These are phyloP conservation scores for Pyrrhia umbra DNA, from an alignment of 2,888 invertebrate species.

Conservation along the genomic window DNA sequence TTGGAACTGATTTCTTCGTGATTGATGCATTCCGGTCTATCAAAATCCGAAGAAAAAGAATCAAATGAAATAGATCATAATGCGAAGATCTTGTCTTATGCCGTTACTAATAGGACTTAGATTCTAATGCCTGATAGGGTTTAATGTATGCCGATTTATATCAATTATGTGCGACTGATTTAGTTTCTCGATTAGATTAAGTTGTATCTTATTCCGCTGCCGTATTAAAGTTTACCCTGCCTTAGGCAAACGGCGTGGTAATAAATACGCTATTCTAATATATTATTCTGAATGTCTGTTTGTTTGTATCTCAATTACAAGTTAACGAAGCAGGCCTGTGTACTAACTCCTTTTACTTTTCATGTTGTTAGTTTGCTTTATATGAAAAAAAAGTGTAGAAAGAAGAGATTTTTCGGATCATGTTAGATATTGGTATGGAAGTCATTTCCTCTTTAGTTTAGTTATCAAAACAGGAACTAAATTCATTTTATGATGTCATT, in stretches of 20 bases:
- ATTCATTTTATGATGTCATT: too few species aligned
- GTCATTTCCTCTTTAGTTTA: too few species aligned
- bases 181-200: slow-evolving; percentile 48
- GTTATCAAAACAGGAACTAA: too few species aligned
- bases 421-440: too few species aligned
- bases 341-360: neutral
- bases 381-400: too few species aligned
- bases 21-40: slow-evolving; percentile 52
- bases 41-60: slow-evolving; percentile 50
- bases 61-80: slow-evolving; percentile 35
- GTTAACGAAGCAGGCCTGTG: neutral
- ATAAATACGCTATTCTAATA: slow-evolving; percentile 42
- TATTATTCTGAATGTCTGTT: slow-evolving; percentile 26
- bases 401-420: too few species aligned
- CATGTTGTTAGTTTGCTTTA: neutral
- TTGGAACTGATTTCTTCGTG: slow-evolving; percentile 55
- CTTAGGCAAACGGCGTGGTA: slow-evolving; percentile 28
- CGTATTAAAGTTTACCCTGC: slow-evolving; percentile 46
- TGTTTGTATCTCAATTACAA: slow-evolving; percentile 38
- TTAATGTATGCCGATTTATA: slow-evolving; percentile 56
- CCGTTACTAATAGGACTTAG: slow-evolving; percentile 37
- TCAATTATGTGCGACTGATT: slow-evolving; percentile 52
- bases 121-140: slow-evolving; percentile 36
- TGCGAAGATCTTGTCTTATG: slow-evolving; percentile 44
- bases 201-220: slow-evolving; percentile 38